Evolutionary conservation across 2,888 invertebrate species (phyloP), one percentile per base, ranked within the genome.

Genomic region (Cryptocephalus moraei): DNA sequence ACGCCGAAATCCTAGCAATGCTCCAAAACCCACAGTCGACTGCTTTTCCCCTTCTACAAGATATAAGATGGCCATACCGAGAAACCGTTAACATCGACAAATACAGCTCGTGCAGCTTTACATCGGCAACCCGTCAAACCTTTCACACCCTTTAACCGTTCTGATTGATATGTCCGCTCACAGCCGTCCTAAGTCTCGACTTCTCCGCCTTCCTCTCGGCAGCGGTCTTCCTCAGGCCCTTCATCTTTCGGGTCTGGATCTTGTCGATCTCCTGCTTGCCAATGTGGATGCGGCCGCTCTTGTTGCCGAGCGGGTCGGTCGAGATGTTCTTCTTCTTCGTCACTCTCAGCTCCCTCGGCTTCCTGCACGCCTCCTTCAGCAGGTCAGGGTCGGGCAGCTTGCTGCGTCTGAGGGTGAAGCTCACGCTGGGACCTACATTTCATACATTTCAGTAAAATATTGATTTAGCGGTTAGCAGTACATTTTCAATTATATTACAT

Each of bases 311-410:
- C 3, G 78, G 80, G 74, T 97, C 92, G 45, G 79, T 79, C 1
- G 84, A 81, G 48, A 95, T 79, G 67, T 99, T 99, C 79, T 97
- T 97, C 75, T 87, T 89, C 63, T 86, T 87, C 56, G 83, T 83
- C 1, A 79, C 75, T 73, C 82, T 88, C 8, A 88, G 72, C 68
- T 84, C 82, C 63, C 81, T 86, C 1, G 92, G 91, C 68, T 85
- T 80, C 56, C 78, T 86, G 64, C 86, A 84, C 0, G 92, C 82
- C 62, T 83, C 79, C 62, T 89, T 91, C 72, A 83, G 88, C 10
- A 96, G 74, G 68, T 93, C 91, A 55, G 89, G 88, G 0, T 92
- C 88, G 1, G 94, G 94, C 45, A 97, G 74, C 70, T 88, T 90
- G 1, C 83, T 86, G 56, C 99, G 80, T 54, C 95, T 78, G 10